A percentile compares a stretch with the other conserved stretches of the same genome.
phyloP scores from a whole-genome alignment of 2,797 vertebrate genomes.

The Eurystomus glaucurus region DNA sequence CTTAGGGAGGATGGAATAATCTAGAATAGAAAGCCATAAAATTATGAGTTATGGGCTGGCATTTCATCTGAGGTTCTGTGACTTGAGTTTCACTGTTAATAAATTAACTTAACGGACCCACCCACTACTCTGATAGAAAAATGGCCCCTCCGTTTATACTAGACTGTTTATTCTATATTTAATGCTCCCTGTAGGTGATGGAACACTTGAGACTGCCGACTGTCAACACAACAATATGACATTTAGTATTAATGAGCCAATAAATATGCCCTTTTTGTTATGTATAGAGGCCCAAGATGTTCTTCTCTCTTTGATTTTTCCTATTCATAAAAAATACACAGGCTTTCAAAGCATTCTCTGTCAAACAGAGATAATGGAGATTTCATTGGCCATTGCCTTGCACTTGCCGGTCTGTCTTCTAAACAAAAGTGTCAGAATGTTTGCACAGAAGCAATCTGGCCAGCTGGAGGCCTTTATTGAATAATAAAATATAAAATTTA shows the following conservation, averaged over 20 bases:
- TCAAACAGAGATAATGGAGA: constrained; percentile 37
- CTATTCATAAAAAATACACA: constrained; percentile 18
- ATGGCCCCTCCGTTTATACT: neutral
- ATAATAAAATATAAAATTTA: constrained; percentile 33
- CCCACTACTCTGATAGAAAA: constrained; percentile 32
- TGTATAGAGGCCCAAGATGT: neutral
- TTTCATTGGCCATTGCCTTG: constrained; percentile 12
- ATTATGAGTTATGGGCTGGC: constrained; percentile 30
- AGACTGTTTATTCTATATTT: constrained; percentile 44
- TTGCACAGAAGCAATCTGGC: constrained; percentile 31
- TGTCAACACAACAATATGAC: neutral
- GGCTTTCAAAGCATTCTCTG: constrained; percentile 32
- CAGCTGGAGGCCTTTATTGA: neutral
- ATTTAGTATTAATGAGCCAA: neutral
- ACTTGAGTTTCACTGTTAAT: constrained; percentile 41
- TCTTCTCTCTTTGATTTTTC: constrained; percentile 37
- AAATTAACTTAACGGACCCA: constrained; percentile 39
- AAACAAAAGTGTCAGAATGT: constrained; percentile 37
- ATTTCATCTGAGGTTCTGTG: constrained; percentile 28
- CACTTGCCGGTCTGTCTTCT: neutral
- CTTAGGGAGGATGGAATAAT: neutral
- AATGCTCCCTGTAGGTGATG: constrained; percentile 52
- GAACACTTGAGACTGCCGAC: neutral
- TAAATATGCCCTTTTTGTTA: constrained; percentile 36
- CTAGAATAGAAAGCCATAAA: constrained; percentile 22